Evolutionary conservation across 2,797 vertebrate species (phyloP).

Genomic region (Pangasius macronema): DNA sequence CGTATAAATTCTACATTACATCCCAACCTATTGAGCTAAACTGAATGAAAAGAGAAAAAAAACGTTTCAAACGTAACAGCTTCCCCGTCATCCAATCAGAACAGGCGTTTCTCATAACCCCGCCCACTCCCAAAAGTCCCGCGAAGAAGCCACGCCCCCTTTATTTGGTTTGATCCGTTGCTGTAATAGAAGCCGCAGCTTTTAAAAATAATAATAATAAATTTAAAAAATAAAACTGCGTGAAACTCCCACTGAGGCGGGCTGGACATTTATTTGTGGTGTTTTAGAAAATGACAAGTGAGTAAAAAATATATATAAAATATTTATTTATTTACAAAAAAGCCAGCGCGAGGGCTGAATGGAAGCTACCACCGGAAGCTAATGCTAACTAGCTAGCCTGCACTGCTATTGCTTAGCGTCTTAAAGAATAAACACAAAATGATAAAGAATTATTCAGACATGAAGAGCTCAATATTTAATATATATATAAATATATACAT

Average conservation of each 20-base stretch:
- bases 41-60: background rate
- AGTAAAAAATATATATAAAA: background rate
- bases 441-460: background rate
- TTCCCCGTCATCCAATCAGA: constrained; percentile 12
- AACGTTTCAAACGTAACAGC: no score
- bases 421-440: background rate
- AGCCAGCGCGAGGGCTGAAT: background rate
- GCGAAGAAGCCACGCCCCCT: background rate
- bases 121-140: background rate
- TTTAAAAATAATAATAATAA: background rate
- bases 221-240: background rate
- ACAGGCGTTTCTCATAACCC: background rate
- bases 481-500: background rate
- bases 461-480: background rate
- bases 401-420: background rate
- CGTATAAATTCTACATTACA: background rate
- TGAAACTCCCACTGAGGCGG: background rate
- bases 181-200: background rate
- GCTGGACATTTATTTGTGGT: background rate
- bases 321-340: background rate
- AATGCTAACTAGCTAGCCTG: background rate
- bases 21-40: background rate
- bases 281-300: constrained; percentile 9
- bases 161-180: background rate
- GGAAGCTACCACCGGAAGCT: background rate